phyloP scores from a whole-genome alignment of 2,113 vertebrate genomes.

The Calonectris borealis region DNA sequence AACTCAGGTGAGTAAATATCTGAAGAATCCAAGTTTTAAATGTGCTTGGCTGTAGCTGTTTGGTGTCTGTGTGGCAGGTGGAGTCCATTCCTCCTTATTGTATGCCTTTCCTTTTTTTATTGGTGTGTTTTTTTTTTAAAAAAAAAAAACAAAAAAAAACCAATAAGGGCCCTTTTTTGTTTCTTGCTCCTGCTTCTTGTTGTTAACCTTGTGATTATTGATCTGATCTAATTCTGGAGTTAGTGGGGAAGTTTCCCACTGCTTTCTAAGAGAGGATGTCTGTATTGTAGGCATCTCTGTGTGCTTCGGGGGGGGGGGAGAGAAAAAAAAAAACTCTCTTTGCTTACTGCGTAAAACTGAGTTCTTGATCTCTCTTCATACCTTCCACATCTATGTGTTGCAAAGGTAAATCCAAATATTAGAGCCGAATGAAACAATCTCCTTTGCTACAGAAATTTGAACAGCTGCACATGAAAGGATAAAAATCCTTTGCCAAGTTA shows the following conservation, averaged over 20 bases:
- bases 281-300: not conserved
- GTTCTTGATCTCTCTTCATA: not conserved
- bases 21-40: not conserved
- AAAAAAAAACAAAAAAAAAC: accelerated
- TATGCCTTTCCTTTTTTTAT: not conserved
- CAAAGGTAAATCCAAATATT: slow-evolving; percentile 14
- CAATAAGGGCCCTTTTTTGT: too few species aligned
- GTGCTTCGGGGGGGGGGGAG: not conserved
- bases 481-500: slow-evolving; percentile 51
- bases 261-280: not conserved
- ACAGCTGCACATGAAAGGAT: slow-evolving; percentile 45
- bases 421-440: not conserved
- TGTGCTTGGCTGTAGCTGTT: not conserved
- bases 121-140: not conserved
- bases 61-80: not conserved
- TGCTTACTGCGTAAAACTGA: not conserved
- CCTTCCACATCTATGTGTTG: not conserved
- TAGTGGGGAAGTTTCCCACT: not conserved
- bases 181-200: not conserved
- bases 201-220: not conserved
- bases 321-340: not conserved
- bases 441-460: slow-evolving; percentile 1
- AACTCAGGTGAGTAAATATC: not conserved
- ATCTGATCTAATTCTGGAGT: not conserved
- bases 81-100: not conserved